Base-by-base conservation (phyloP, 1,140 invertebrate species). In the Drosophila carrolli region DNA sequence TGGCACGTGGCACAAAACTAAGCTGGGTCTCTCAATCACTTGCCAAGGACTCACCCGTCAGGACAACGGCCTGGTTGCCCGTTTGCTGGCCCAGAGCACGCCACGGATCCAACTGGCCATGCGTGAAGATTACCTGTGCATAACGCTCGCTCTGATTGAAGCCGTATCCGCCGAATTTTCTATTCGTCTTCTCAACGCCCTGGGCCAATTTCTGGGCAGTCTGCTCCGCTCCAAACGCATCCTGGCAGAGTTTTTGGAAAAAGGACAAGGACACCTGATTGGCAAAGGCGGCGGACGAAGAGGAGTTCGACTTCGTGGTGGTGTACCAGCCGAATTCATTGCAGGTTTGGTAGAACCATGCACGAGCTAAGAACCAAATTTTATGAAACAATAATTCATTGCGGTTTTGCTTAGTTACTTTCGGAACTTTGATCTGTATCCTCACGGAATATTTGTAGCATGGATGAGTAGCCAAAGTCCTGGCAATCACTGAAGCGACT, bases 261-360 rank as follows among this genome's bases (percentile, higher is more conserved):
- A 94, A 95, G 38, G 93, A 92, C 57, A 95, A 61, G 7, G 94
- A 93, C 48, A 95, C 93, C 56, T 89, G 37, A 78, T 75, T 90
- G 32, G 95, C 95, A 91, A 96, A 96, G 8, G 38, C 4, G 14
- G 93, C 35, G 23, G 32, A 14, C 27, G 10, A 13, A 5, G 57
- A 29, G 16, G 93, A 46, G 0, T 35, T 8, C 60, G 94, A 94
- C 35, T 93, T 43, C 10, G 86, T 91, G 9, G 79, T 91, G 16
- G 85, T 75, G 43, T 79, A 96, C 91, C 95, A 96, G 46, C 95
- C 96, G 83, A 95, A 97, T 90, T 96, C 96, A 16, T 93, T 94
- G 91, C 96, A 97, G 0, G 95, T 96, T 91, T 96, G 96, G 79
- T 96, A 96, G 13, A 92, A 93, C 96, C 96, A 96, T 66, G 94